Evolutionary conservation across 2,113 vertebrate genomes (phyloP).

Genomic region (Phoxinus phoxinus): DNA sequence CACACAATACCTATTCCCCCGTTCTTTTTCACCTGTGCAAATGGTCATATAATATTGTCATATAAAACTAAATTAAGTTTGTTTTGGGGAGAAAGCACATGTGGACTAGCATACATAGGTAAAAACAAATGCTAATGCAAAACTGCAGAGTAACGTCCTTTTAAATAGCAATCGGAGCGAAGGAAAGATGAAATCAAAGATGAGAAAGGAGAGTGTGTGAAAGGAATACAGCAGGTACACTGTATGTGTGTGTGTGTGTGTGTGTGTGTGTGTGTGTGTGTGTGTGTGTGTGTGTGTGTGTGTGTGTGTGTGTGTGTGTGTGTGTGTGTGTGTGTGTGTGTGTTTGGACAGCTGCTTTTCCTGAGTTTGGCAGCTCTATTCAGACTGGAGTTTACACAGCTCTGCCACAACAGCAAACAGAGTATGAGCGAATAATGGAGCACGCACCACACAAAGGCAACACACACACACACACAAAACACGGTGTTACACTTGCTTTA

Average conservation of each 20-base stretch:
- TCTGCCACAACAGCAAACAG: constrained; percentile 41
- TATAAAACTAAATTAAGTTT: not conserved
- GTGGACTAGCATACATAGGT: not conserved
- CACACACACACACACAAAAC: constrained; percentile 31
- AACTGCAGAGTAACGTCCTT: not conserved
- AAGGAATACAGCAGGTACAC: constrained; percentile 45
- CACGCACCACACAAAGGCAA: constrained; percentile 10
- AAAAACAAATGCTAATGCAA: not conserved
- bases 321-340: constrained; percentile 5
- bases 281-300: constrained; percentile 37
- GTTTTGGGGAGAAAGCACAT: not conserved
- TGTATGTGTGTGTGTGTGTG: not conserved
- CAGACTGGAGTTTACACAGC: constrained; percentile 68
- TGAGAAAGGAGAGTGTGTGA: not conserved
- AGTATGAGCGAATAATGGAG: constrained; percentile 30
- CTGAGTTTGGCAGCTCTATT: constrained; percentile 50
- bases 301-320: constrained; percentile 8
- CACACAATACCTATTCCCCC: no score
- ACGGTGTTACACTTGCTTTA: constrained; percentile 17
- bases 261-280: no score
- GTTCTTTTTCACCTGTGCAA: not conserved
- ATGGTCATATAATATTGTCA: not conserved
- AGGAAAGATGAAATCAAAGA: not conserved
- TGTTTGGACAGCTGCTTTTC: constrained; percentile 63
- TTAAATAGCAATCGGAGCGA: not conserved